These are phyloP conservation scores for Telmatochromis sp. DNA, from an alignment of 2,113 vertebrate species.

Conservation along the genomic window DNA sequence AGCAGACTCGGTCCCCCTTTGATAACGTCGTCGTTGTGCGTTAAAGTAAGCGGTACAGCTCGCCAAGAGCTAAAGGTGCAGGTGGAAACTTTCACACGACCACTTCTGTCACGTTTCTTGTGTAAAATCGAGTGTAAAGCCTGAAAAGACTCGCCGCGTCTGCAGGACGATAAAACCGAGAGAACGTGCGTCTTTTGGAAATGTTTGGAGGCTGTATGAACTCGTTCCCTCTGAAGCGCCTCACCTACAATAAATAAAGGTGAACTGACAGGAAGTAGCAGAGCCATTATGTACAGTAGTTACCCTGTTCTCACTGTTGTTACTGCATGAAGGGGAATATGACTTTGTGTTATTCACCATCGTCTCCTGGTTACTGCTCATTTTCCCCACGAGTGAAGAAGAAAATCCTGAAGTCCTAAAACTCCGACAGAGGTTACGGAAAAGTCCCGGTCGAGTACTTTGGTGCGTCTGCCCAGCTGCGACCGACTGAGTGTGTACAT, in stretches of 20 bases:
- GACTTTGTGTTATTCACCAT: neutral
- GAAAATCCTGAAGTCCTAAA: neutral
- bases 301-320: neutral
- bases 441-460: neutral
- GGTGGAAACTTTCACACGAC: neutral
- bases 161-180: neutral
- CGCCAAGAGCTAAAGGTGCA: neutral
- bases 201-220: neutral
- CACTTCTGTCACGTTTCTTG: neutral
- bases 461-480: slow-evolving; percentile 10
- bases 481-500: neutral
- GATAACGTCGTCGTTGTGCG: neutral
- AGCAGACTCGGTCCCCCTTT: neutral
- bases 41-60: neutral
- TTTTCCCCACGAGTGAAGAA: neutral
- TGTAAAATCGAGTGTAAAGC: neutral
- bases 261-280: neutral
- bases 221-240: neutral
- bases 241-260: neutral
- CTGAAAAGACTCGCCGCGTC: neutral
- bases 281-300: neutral
- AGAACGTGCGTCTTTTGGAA: accelerated
- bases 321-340: neutral
- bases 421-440: neutral
- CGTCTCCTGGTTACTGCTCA: neutral